Percentiles rank a stretch among this genome's conserved stretches.
Conservation (phyloP, 2,113 vertebrate genomes). For the Potamarius usumacintae region DNA sequence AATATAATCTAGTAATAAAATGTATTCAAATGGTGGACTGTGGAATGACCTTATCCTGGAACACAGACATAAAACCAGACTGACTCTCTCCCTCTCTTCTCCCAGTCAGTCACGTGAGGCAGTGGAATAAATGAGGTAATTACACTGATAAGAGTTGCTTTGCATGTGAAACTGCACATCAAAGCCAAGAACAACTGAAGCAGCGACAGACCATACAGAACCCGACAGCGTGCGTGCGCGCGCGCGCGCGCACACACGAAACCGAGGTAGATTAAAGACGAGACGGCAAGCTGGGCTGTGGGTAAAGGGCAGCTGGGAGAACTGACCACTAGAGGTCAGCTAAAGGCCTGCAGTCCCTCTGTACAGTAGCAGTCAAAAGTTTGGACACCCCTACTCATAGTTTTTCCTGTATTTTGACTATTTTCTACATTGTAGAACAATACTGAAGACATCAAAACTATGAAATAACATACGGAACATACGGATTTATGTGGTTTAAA, state of each 20-base stretch:
- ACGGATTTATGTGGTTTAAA: too few relatives aligned
- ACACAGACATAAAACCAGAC: not conserved
- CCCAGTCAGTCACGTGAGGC: not conserved
- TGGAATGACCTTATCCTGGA: conserved; percentile 1
- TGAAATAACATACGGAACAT: too few relatives aligned
- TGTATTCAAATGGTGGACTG: conserved; percentile 21
- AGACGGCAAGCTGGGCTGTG: not conserved
- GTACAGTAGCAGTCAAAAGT: not conserved
- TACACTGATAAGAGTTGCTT: conserved; percentile 26
- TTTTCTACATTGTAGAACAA: too few relatives aligned
- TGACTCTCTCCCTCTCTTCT: not conserved
- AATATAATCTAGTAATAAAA: conserved; percentile 9
- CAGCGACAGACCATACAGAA: not conserved
- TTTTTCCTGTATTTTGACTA: too few relatives aligned
- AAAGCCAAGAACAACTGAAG: not conserved
- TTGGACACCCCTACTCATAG: not conserved
- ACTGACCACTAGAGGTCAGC: conserved; percentile 36
- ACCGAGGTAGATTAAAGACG: not conserved
- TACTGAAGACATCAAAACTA: too few relatives aligned
- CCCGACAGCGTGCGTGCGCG: too few relatives aligned
- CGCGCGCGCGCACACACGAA: not conserved
- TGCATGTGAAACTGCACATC: conserved; percentile 29
- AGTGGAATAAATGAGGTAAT: conserved; percentile 21
- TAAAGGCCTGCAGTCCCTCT: not conserved
- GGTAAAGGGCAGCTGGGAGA: not conserved